phyloP scores from a whole-genome alignment of 1,140 invertebrate species.

The Fopius arisanus region DNA sequence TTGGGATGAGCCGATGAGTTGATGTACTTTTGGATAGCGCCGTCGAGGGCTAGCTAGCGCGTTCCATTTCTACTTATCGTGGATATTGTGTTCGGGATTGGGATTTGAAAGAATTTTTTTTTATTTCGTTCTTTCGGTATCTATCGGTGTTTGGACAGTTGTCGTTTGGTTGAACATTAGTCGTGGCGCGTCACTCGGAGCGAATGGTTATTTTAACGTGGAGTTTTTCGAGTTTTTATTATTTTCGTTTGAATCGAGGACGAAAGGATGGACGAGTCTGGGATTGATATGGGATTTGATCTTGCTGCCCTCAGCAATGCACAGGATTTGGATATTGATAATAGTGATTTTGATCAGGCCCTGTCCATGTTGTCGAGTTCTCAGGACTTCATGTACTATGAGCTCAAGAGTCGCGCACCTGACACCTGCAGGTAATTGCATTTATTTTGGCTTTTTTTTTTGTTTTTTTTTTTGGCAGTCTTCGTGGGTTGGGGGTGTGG shows the following conservation, averaged over 20 bases:
- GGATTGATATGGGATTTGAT: constrained; percentile 78
- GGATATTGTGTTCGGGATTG: constrained; percentile 25
- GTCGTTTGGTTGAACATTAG: not conserved
- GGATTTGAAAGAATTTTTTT: constrained; percentile 14
- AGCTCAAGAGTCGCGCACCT: constrained; percentile 70
- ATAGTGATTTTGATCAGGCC: constrained; percentile 53
- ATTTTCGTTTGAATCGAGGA: not conserved
- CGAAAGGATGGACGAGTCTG: constrained; percentile 68
- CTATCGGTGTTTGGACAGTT: not conserved
- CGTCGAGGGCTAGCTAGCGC: not conserved
- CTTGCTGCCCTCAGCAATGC: constrained; percentile 69
- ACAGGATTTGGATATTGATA: constrained; percentile 64
- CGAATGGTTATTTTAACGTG: not conserved
- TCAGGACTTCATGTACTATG: constrained; percentile 75
- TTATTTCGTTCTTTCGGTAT: not conserved
- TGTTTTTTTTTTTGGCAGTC: not conserved
- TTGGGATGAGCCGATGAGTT: too few relatives aligned
- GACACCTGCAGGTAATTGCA: constrained; percentile 70
- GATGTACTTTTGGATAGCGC: not conserved
- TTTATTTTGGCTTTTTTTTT: not conserved
- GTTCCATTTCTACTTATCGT: constrained; percentile 10
- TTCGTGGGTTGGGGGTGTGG: not conserved
- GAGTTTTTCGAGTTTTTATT: not conserved
- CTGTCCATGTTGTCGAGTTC: constrained; percentile 52
- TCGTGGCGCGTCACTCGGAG: not conserved